Percentiles rank a stretch among this genome's conserved stretches.
Conservation (phyloP, 2,888 invertebrate species). For the Agonopterix alstromeriana region DNA sequence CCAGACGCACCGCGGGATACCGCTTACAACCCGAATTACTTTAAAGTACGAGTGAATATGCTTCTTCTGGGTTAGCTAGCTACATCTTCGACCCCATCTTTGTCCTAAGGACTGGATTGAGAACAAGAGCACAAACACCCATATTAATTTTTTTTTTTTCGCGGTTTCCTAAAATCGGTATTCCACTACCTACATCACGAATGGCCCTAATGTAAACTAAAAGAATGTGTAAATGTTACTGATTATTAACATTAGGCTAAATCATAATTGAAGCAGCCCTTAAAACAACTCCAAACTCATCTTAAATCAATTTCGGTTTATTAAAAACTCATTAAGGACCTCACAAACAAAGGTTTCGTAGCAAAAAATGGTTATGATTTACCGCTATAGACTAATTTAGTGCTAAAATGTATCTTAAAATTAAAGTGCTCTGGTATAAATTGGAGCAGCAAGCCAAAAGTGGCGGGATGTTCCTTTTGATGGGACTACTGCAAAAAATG, state of each 20-base stretch:
- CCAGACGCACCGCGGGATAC: no score
- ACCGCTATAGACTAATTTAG: neutral
- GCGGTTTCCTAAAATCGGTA: no score
- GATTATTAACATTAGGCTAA: neutral
- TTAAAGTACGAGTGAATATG: no score
- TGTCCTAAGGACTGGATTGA: no score
- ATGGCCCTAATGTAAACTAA: no score
- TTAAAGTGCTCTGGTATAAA: conserved; percentile 9
- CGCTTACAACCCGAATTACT: no score
- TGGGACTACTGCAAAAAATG: conserved; percentile 21
- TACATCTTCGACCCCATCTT: no score
- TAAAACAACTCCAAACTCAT: conserved; percentile 4
- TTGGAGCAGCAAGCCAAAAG: neutral
- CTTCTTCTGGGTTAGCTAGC: no score
- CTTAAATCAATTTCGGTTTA: conserved; percentile 12
- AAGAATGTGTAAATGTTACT: neutral
- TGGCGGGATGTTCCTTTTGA: conserved; percentile 15
- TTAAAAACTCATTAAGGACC: conserved; percentile 24
- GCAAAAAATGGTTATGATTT: neutral
- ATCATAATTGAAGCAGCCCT: neutral
- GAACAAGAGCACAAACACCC: no score
- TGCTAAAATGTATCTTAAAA: conserved; percentile 8
- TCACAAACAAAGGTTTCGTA: conserved; percentile 6
- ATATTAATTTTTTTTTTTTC: no score
- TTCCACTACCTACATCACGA: no score